These are phyloP conservation scores for Pteronotus mesoamericanus DNA, from an alignment of 2,797 vertebrate genomes.

Conservation along the genomic window DNA sequence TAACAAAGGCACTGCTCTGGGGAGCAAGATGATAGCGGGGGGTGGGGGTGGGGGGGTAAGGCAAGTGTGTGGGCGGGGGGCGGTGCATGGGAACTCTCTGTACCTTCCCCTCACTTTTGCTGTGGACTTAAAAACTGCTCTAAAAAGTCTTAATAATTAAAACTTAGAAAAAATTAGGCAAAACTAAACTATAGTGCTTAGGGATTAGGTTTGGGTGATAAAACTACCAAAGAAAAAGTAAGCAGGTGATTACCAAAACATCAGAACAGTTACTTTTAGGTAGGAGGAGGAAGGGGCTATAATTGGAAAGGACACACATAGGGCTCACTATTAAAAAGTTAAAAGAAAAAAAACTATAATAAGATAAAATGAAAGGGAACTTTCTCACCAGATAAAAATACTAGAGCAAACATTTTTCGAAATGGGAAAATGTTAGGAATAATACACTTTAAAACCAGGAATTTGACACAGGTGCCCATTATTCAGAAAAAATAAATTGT, in stretches of 20 bases:
- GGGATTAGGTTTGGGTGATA: neutral
- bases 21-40: neutral
- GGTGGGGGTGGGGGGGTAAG: no score
- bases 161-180: neutral
- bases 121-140: neutral
- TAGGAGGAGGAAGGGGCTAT: neutral
- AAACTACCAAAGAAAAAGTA: neutral
- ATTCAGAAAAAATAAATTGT: no score
- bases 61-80: neutral
- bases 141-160: neutral
- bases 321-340: neutral
- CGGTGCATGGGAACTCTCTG: neutral
- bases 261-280: neutral
- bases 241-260: neutral
- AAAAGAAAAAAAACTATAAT: neutral
- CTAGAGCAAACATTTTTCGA: neutral
- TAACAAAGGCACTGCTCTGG: neutral
- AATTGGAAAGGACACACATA: neutral
- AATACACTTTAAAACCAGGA: neutral
- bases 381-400: slow-evolving; percentile 37
- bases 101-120: neutral
- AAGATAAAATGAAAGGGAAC: neutral
- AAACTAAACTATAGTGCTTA: neutral
- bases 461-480: neutral
- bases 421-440: neutral